A percentile compares a stretch with the other conserved stretches of the same genome.
Conservation (phyloP, 1,140 invertebrate species). For the Solenopsis fugax region DNA sequence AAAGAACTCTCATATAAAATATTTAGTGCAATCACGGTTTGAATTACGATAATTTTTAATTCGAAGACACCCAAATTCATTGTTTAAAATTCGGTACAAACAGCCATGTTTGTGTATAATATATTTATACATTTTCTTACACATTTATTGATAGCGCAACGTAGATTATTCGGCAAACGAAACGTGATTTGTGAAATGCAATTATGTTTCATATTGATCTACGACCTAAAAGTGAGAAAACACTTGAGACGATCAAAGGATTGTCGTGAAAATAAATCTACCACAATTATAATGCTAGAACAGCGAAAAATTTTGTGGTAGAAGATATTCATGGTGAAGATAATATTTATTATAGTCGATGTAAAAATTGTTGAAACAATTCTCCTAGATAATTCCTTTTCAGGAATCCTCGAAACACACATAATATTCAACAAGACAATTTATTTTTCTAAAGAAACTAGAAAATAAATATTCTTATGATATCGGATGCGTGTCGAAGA, state of each 20-base stretch:
- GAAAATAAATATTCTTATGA: conserved; percentile 1
- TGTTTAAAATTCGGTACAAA: background rate
- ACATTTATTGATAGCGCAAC: conserved; percentile 13
- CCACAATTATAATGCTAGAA: background rate
- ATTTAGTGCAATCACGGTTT: background rate
- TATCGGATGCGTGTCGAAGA: background rate
- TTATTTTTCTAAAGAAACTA: background rate
- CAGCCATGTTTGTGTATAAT: background rate
- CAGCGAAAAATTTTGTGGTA: background rate
- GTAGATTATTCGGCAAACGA: background rate
- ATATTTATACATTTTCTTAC: background rate
- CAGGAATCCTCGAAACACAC: background rate
- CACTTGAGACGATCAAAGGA: background rate
- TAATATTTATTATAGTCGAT: background rate
- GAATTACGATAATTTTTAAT: background rate
- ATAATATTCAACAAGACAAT: background rate
- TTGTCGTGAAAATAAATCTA: conserved; percentile 24
- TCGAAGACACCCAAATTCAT: background rate
- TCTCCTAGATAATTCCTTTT: background rate
- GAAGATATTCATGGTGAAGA: background rate
- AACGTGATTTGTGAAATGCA: background rate
- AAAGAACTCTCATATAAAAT: conserved; percentile 37
- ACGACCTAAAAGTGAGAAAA: background rate
- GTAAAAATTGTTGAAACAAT: conserved; percentile 13
- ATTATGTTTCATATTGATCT: conserved; percentile 11